phyloP scores from a whole-genome alignment of 1,140 invertebrate genomes.

The Leptopilina boulardi region DNA sequence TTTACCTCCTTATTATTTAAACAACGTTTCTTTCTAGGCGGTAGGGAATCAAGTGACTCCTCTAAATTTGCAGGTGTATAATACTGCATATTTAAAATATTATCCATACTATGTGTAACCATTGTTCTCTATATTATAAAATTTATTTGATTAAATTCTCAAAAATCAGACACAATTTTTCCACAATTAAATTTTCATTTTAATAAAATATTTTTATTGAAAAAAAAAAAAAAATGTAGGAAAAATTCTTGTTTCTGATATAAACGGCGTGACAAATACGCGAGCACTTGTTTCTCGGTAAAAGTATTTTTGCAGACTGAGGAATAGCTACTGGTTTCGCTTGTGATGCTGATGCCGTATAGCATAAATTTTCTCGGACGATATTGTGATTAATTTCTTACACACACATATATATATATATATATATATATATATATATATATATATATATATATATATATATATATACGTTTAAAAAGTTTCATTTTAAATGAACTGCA shows the following conservation, averaged over 20 bases:
- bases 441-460: too few relatives aligned
- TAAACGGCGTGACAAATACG: not conserved
- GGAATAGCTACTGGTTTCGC: not conserved
- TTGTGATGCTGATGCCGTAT: conserved; percentile 37
- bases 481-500: conserved; percentile 4
- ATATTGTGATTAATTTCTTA: conserved; percentile 24
- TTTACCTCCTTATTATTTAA: conserved; percentile 72
- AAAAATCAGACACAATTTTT: too few relatives aligned
- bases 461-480: too few relatives aligned
- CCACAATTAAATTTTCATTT: not conserved
- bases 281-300: conserved; percentile 22
- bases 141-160: too few relatives aligned
- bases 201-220: not conserved
- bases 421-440: too few relatives aligned
- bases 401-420: too few relatives aligned
- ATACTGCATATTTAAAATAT: conserved; percentile 74
- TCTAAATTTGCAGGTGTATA: conserved; percentile 63
- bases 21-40: conserved; percentile 69
- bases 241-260: too few relatives aligned
- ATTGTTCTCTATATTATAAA: too few relatives aligned
- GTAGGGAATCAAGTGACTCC: conserved; percentile 59
- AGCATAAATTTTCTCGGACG: conserved; percentile 26
- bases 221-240: too few relatives aligned
- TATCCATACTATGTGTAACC: conserved; percentile 75
- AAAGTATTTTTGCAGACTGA: conserved; percentile 25